These are phyloP conservation scores for Falco columbarius DNA, from an alignment of 2,797 vertebrate genomes.

Conservation along the genomic window DNA sequence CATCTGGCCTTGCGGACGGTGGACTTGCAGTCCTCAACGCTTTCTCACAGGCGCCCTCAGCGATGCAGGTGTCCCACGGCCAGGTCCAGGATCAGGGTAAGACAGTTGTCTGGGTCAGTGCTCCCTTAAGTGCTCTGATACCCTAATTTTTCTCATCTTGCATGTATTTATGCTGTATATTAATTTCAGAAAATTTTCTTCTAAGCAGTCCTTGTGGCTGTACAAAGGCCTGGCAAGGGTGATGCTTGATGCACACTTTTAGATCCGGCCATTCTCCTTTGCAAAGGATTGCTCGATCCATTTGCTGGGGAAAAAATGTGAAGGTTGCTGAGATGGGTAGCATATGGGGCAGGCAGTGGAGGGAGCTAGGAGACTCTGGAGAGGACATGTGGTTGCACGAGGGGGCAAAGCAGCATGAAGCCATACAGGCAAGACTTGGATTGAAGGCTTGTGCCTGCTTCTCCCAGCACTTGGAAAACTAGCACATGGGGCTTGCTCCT, in stretches of 20 bases:
- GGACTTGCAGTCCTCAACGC: constrained; percentile 96
- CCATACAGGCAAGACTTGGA: not conserved
- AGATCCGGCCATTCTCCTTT: rapidly evolving
- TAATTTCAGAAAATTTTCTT: not conserved
- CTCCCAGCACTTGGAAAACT: not conserved
- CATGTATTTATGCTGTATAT: rapidly evolving
- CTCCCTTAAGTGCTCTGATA: not conserved
- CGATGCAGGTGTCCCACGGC: constrained; percentile 95
- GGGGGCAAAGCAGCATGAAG: not conserved
- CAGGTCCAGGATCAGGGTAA: constrained; percentile 93
- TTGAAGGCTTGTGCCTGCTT: not conserved
- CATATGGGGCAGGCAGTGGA: not conserved
- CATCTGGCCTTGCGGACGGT: constrained; percentile 88
- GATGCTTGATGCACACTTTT: not conserved
- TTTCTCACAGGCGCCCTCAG: constrained; percentile 90
- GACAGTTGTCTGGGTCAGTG: not conserved
- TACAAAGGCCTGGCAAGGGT: not conserved
- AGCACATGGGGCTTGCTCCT: not conserved
- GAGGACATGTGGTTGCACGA: not conserved
- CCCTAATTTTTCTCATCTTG: not conserved
- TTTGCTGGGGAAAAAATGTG: not conserved
- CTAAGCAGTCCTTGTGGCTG: not conserved
- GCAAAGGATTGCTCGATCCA: not conserved
- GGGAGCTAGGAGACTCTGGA: not conserved
- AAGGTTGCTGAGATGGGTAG: not conserved